Percentiles rank a stretch among this genome's conserved stretches.
Evolutionary conservation across 2,797 vertebrate genomes (phyloP).

Genomic region (Chrysocyon brachyurus): DNA sequence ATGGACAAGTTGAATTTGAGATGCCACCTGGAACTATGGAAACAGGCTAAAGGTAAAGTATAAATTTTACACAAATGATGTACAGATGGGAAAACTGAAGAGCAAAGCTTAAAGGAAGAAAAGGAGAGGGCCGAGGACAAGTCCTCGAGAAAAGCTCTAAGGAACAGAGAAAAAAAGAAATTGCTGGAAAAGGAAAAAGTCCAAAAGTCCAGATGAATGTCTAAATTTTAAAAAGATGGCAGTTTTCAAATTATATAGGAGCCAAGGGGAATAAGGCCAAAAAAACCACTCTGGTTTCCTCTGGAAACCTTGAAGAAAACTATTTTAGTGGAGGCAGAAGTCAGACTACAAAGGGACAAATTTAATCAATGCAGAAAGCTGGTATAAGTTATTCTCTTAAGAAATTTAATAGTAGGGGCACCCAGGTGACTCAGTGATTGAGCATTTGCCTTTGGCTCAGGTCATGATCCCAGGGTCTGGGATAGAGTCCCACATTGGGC

Average conservation of each 20-base stretch:
- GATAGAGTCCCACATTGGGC: too few species aligned
- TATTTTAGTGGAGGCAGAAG: not conserved
- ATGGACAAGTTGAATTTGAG: not conserved
- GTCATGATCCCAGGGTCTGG: too few species aligned
- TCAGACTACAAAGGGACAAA: conserved; percentile 4
- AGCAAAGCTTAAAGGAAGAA: not conserved
- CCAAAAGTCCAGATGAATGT: not conserved
- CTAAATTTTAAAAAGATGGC: not conserved
- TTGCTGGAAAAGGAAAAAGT: not conserved
- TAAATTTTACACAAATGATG: not conserved
- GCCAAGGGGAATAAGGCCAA: not conserved
- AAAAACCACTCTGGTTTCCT: not conserved
- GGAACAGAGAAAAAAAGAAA: not conserved
- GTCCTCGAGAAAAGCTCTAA: not conserved
- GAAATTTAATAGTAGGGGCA: not conserved
- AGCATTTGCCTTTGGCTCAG: too few species aligned
- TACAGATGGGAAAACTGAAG: not conserved
- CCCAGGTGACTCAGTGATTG: too few species aligned
- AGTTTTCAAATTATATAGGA: conserved; percentile 48
- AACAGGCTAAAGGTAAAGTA: not conserved
- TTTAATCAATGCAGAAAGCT: not conserved
- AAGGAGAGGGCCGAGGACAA: not conserved
- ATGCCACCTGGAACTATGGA: not conserved
- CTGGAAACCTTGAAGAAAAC: conserved; percentile 27
- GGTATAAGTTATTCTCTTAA: not conserved